A percentile compares a stretch with the other conserved stretches of the same genome.
Evolutionary conservation across 2,797 vertebrate species (phyloP).

Genomic region (Iguana delicatissima): DNA sequence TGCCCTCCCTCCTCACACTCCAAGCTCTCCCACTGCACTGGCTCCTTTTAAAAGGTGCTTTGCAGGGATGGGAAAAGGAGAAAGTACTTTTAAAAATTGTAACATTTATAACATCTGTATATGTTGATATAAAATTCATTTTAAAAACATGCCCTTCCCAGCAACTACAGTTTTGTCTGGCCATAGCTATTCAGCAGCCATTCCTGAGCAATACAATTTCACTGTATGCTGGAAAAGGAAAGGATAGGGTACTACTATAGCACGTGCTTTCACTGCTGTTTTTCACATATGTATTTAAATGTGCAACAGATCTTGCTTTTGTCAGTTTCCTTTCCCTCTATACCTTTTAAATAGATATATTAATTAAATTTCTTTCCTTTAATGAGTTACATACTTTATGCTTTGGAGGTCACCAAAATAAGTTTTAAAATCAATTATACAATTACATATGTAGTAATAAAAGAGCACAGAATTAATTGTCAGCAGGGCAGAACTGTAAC

Average conservation of each 20-base stretch:
- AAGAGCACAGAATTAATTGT: constrained; percentile 83
- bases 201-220: not conserved
- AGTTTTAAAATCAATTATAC: constrained; percentile 88
- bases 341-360: constrained; percentile 70
- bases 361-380: constrained; percentile 77
- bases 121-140: not conserved
- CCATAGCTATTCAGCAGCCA: not conserved
- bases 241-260: too few species aligned
- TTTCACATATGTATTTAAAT: constrained; percentile 25
- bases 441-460: constrained; percentile 87
- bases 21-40: too few species aligned
- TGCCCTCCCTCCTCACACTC: too few species aligned
- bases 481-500: constrained; percentile 82
- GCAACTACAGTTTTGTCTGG: not conserved
- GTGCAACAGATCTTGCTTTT: constrained; percentile 48
- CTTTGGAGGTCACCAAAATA: constrained; percentile 80
- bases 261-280: not conserved
- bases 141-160: not conserved
- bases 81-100: not conserved
- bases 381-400: constrained; percentile 76
- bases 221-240: not conserved
- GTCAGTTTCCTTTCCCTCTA: constrained; percentile 30
- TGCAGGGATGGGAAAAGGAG: not conserved
- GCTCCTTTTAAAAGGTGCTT: not conserved
- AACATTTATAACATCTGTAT: not conserved